Base-by-base conservation (phyloP, 2,797 vertebrate species). In the Chrosomus eos region DNA sequence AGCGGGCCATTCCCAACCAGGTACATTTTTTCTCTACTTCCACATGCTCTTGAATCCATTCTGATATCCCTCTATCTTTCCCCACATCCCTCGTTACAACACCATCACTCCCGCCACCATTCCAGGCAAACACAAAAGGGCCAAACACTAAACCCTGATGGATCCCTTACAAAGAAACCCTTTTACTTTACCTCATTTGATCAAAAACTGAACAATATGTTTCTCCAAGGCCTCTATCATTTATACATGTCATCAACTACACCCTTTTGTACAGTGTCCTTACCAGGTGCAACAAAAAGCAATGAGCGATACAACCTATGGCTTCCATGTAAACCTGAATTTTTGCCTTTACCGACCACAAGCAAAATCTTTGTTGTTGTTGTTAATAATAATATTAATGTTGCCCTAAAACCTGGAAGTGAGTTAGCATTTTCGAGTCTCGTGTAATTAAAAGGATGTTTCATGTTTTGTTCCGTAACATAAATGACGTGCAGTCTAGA, bases 1-100 rank as follows among this genome's bases (percentile, higher is more conserved):
- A 99, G 91, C 94, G 98, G 81, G 95, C 97, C 66, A 93, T 98
- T 73, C 97, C 98, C 0, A 99, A 99, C 87, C 98, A 99, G 98
- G 98, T 99, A 97, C 11, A 5, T 81, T 83, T 84, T 84, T 58
- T 7, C 38, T 85, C 36, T 81, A 1, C 6, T 10, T 74, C 53
- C 23, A 33, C 60, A 19, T 28, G 7, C 3, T 38, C 5, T 62
- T 9, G 8, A 60, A 23, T 28, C 58, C 5, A 45, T 21, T 9
- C 51, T 33, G 5, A n/a, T 67, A 26, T 23, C 7, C 16, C 26
- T 68, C 33, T 86, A 81, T 55, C 70, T 71, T 86, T 90, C 89
- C 87, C 75, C 88, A 53, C 31, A 86, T 11, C 85, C 53, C 48
- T 51, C 1, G 16, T 33, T 73, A 19, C 31, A 67, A 33, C 26